A percentile compares a stretch with the other conserved stretches of the same genome.
Evolutionary conservation across 2,113 vertebrate genomes (phyloP).

Genomic region (Mugil cephalus): DNA sequence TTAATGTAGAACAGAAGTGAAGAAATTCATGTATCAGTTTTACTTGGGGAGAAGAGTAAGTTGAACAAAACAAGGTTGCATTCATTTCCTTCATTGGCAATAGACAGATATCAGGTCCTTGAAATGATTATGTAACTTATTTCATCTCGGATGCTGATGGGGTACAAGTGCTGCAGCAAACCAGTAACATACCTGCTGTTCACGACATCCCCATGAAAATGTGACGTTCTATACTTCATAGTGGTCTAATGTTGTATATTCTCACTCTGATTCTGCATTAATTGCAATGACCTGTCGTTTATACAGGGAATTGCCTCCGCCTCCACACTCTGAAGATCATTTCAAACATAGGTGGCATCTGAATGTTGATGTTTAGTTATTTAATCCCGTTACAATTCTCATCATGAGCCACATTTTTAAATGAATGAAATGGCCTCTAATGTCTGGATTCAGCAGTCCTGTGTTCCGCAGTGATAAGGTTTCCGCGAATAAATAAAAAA

Average conservation of each 20-base stretch:
- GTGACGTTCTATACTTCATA: not conserved
- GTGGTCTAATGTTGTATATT: slow-evolving; percentile 8
- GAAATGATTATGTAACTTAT: slow-evolving; percentile 27
- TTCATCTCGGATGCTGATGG: slow-evolving; percentile 17
- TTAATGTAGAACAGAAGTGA: slow-evolving; percentile 16
- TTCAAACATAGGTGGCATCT: slow-evolving; percentile 34
- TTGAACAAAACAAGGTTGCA: slow-evolving; percentile 5
- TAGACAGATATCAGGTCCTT: slow-evolving; percentile 25
- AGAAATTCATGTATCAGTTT: not conserved
- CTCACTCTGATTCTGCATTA: slow-evolving; percentile 17
- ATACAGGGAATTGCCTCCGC: slow-evolving; percentile 13
- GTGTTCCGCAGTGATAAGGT: slow-evolving; percentile 63
- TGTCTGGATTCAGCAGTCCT: slow-evolving; percentile 54
- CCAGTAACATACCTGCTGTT: slow-evolving; percentile 21
- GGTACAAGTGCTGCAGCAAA: slow-evolving; percentile 1
- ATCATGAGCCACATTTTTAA: slow-evolving; percentile 37
- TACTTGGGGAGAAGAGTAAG: not conserved
- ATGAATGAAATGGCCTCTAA: slow-evolving; percentile 56
- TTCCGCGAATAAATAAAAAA: slow-evolving; percentile 57
- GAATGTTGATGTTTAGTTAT: slow-evolving; percentile 44
- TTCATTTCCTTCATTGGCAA: slow-evolving; percentile 18
- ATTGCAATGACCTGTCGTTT: slow-evolving; percentile 14
- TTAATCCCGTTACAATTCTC: slow-evolving; percentile 45
- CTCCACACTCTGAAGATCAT: slow-evolving; percentile 16
- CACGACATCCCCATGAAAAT: slow-evolving; percentile 10